phyloP scores from a whole-genome alignment of 2,113 vertebrate genomes.

The Petaurus breviceps region DNA sequence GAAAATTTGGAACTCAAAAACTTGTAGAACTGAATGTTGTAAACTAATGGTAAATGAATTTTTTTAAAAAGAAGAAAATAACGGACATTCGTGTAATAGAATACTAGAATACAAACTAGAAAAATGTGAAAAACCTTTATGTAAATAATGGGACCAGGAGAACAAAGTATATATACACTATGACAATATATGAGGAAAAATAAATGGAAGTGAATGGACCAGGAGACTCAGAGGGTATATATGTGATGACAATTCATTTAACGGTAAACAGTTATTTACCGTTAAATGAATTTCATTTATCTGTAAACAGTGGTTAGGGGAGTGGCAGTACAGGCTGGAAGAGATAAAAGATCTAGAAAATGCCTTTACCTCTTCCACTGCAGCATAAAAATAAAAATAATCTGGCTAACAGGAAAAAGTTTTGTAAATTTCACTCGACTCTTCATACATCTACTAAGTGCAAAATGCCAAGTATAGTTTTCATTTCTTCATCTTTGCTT shows the following conservation, averaged over 20 bases:
- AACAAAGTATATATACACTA: background rate
- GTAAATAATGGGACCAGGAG: background rate
- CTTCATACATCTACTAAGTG: slow-evolving; percentile 7
- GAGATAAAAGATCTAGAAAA: slow-evolving; percentile 1
- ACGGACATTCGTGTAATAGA: background rate
- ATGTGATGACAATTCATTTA: background rate
- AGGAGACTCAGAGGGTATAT: background rate
- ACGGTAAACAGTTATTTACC: too few relatives aligned
- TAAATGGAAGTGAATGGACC: background rate
- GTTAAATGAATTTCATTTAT: background rate
- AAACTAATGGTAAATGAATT: too few relatives aligned
- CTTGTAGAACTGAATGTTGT: too few relatives aligned
- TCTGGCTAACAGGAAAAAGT: slow-evolving; percentile 12
- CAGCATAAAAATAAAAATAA: background rate
- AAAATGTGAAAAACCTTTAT: background rate
- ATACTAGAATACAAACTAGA: background rate
- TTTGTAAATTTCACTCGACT: background rate
- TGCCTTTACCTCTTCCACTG: slow-evolving; percentile 26
- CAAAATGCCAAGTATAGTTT: background rate
- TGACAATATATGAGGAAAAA: background rate
- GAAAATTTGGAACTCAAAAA: too few relatives aligned
- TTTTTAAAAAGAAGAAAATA: background rate
- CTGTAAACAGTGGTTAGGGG: background rate
- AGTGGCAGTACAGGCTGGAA: background rate
- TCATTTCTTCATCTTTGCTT: slow-evolving; percentile 16